Conservation (phyloP, 2,888 invertebrate species). For the Lithodes maja region DNA sequence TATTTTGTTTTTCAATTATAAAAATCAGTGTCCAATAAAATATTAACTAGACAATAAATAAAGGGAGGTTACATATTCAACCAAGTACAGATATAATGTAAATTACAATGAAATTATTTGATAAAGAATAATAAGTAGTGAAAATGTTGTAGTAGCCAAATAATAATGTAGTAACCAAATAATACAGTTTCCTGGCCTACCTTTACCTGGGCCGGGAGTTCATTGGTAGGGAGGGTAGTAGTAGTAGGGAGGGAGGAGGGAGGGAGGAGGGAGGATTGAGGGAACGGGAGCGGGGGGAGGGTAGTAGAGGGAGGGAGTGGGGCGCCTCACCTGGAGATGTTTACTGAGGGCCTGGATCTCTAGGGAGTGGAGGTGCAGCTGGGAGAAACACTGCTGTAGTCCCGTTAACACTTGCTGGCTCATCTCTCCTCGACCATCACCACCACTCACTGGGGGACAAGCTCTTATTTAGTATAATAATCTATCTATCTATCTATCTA, state of each 20-base stretch:
- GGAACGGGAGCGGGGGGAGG: conserved; percentile 9
- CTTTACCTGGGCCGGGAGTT: not conserved
- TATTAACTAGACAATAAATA: no score
- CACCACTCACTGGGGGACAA: conserved; percentile 18
- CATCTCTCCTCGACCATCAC: conserved; percentile 14
- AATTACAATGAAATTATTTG: no score
- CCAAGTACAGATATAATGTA: no score
- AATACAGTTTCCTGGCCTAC: no score
- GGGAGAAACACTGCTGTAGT: conserved; percentile 69
- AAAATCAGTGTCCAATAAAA: no score
- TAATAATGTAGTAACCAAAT: no score
- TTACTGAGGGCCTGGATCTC: conserved; percentile 70
- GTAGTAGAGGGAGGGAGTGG: conserved; percentile 30
- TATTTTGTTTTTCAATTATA: no score
- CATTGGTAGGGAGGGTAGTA: conserved; percentile 42
- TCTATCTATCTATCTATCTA: no score
- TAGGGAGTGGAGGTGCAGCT: conserved; percentile 68
- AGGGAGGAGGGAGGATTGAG: not conserved
- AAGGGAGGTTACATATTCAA: no score
- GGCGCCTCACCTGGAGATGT: conserved; percentile 70
- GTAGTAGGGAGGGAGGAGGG: conserved; percentile 6
- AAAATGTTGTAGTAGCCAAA: no score
- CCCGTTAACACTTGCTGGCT: conserved; percentile 53
- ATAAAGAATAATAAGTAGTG: no score
- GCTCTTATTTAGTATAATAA: no score